Conservation (phyloP, 2,113 vertebrate species). For the Chaenocephalus aceratus region DNA sequence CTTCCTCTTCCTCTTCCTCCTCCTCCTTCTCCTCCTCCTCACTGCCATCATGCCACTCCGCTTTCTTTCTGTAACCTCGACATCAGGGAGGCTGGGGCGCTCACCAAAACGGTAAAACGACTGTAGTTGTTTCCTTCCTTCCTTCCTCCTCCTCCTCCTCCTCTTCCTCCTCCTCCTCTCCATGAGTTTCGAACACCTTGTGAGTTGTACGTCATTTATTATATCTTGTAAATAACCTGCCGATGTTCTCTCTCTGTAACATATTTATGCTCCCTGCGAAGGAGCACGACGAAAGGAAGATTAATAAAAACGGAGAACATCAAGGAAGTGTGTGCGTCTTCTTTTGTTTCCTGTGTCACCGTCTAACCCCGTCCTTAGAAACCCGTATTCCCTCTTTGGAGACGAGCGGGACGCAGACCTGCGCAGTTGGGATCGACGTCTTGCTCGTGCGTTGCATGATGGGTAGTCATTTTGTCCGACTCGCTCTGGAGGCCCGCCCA, state of each 20-base stretch:
- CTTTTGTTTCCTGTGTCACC: too few relatives aligned
- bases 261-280: slow-evolving; percentile 73
- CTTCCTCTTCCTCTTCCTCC: too few relatives aligned
- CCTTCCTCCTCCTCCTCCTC: neutral
- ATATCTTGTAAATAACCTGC: slow-evolving; percentile 80
- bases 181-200: slow-evolving; percentile 50
- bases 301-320: slow-evolving; percentile 65
- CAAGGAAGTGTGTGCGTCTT: too few relatives aligned
- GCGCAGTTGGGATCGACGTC: too few relatives aligned
- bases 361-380: too few relatives aligned
- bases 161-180: neutral
- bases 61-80: neutral
- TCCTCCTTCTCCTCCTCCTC: too few relatives aligned
- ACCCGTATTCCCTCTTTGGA: too few relatives aligned
- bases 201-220: slow-evolving; percentile 69
- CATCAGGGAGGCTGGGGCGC: neutral
- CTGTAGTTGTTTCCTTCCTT: slow-evolving; percentile 10
- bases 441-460: too few relatives aligned
- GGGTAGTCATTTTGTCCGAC: too few relatives aligned
- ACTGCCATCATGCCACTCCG: neutral
- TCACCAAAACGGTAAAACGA: slow-evolving; percentile 4
- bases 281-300: slow-evolving; percentile 34
- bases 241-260: slow-evolving; percentile 69
- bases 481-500: too few relatives aligned
- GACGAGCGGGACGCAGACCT: too few relatives aligned